phyloP scores from a whole-genome alignment of 1,140 invertebrate species.

The Cotesia typhae region DNA sequence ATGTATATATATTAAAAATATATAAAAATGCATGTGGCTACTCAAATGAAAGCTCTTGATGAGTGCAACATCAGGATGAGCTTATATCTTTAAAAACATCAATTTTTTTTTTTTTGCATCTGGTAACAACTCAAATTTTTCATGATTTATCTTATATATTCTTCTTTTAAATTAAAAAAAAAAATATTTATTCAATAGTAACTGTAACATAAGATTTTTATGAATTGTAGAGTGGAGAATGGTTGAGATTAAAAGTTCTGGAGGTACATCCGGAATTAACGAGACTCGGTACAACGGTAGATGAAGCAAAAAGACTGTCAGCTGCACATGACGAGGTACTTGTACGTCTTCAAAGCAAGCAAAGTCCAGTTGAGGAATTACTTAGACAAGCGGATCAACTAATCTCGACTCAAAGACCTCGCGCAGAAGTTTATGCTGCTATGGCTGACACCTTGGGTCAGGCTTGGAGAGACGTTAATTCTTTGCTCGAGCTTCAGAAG shows the following conservation, averaged over 20 bases:
- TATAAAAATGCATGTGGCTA: too few relatives aligned
- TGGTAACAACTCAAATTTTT: too few relatives aligned
- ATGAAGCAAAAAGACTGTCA: conserved; percentile 79
- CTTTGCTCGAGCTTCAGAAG: conserved; percentile 79
- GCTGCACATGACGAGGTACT: conserved; percentile 86
- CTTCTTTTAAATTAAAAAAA: too few relatives aligned
- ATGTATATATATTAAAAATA: too few relatives aligned
- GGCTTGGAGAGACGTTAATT: conserved; percentile 89
- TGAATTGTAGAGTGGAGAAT: conserved; percentile 80
- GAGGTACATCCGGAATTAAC: conserved; percentile 87
- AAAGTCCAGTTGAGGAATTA: conserved; percentile 90
- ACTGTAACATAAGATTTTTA: not conserved
- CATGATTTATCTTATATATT: too few relatives aligned
- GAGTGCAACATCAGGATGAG: too few relatives aligned
- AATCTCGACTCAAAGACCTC: conserved; percentile 79
- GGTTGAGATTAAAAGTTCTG: conserved; percentile 84
- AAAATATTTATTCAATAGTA: too few relatives aligned
- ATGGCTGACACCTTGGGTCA: conserved; percentile 90
- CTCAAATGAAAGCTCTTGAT: too few relatives aligned
- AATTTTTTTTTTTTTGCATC: too few relatives aligned
- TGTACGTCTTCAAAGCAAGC: conserved; percentile 82
- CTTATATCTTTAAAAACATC: too few relatives aligned
- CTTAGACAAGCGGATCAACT: conserved; percentile 85
- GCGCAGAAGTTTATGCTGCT: conserved; percentile 84
- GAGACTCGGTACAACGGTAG: conserved; percentile 78